phyloP scores from a whole-genome alignment of 2,113 vertebrate genomes.

The Ranitomeya variabilis region DNA sequence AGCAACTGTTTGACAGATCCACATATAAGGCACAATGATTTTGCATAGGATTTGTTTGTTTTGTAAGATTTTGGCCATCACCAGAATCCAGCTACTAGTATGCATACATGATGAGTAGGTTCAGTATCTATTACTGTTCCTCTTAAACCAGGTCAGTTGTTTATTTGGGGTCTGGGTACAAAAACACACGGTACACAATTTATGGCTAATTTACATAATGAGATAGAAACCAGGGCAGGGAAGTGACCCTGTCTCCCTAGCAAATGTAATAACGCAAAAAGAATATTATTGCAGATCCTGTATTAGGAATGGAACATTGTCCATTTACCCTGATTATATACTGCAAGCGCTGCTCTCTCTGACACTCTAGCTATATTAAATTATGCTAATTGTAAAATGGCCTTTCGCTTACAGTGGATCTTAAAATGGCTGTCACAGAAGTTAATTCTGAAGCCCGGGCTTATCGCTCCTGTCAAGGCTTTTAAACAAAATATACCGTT shows the following conservation, averaged over 20 bases:
- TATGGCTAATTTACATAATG: background rate
- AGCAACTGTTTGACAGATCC: too few relatives aligned
- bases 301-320: constrained; percentile 17
- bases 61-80: too few relatives aligned
- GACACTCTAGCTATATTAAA: constrained; percentile 34
- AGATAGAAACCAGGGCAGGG: background rate
- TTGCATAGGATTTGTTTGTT: too few relatives aligned
- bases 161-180: background rate
- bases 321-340: constrained; percentile 27
- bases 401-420: constrained; percentile 27
- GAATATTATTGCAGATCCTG: background rate
- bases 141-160: background rate
- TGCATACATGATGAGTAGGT: background rate
- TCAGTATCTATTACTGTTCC: background rate
- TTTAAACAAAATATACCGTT: constrained; percentile 44
- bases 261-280: constrained; percentile 25
- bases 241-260: constrained; percentile 8
- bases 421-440: constrained; percentile 44
- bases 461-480: constrained; percentile 34
- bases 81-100: background rate
- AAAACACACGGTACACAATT: background rate
- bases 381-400: constrained; percentile 47
- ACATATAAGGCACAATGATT: too few relatives aligned
- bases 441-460: constrained; percentile 31
- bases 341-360: constrained; percentile 4